Evolutionary conservation across 2,113 vertebrate genomes (phyloP).

Genomic region (Camelus dromedarius): DNA sequence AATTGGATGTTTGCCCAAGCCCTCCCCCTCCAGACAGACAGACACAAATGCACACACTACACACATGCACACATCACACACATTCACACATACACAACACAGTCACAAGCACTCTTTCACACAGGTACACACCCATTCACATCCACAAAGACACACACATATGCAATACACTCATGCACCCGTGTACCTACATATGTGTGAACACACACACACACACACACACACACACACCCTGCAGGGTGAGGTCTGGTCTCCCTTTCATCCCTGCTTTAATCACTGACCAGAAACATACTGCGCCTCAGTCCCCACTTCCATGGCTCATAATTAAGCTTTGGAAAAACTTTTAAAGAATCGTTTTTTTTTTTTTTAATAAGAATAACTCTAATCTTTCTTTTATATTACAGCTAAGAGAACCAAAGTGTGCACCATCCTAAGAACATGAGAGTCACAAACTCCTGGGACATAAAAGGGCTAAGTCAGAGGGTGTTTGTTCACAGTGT

Average conservation of each 20-base stretch:
- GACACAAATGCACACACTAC: fast-evolving
- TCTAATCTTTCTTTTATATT: neutral
- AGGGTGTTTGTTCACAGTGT: neutral
- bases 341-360: neutral
- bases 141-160: neutral
- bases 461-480: too few species aligned
- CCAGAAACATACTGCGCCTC: neutral
- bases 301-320: neutral
- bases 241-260: neutral
- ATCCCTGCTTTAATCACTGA: fast-evolving
- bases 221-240: neutral
- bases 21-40: neutral
- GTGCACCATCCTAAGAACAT: neutral
- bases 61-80: neutral
- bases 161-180: neutral
- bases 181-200: too few species aligned
- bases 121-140: neutral
- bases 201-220: neutral
- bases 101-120: neutral
- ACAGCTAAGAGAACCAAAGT: neutral
- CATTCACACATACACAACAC: too few species aligned
- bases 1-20: neutral
- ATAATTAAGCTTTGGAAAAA: neutral
- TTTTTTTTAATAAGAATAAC: neutral
- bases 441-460: neutral